Evolutionary conservation across 2,888 invertebrate species (phyloP).

Genomic region (Siphonodentalium dalli): DNA sequence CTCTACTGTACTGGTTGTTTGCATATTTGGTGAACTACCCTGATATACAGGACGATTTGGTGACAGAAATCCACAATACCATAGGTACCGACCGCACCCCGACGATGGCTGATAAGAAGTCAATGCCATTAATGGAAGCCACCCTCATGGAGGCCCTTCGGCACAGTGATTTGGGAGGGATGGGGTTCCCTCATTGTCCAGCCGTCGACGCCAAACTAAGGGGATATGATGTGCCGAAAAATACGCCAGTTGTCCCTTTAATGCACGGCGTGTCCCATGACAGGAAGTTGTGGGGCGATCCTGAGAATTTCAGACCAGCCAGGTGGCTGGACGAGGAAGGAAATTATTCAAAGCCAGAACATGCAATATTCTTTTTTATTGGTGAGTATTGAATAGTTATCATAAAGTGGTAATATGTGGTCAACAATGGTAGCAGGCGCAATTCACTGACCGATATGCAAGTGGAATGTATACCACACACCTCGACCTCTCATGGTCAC

Average conservation of each 20-base stretch:
- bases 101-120: conserved; percentile 18
- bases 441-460: no score
- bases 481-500: no score
- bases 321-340: conserved; percentile 17
- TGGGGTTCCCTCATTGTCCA: conserved; percentile 38
- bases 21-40: conserved; percentile 33
- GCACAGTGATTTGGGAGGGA: conserved; percentile 27
- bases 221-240: conserved; percentile 26
- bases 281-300: conserved; percentile 24
- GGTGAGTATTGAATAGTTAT: no score
- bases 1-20: conserved; percentile 32
- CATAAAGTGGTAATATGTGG: no score
- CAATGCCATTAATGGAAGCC: conserved; percentile 35
- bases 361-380: no score
- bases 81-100: conserved; percentile 28
- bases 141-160: conserved; percentile 36
- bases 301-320: conserved; percentile 23
- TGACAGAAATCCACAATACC: conserved; percentile 36
- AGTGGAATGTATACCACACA: no score
- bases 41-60: conserved; percentile 32
- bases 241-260: conserved; percentile 25
- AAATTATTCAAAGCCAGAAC: no score
- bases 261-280: conserved; percentile 20
- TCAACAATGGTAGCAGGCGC: no score
- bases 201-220: conserved; percentile 19